Base-by-base conservation (phyloP, 2,113 vertebrate genomes). In the Bathybates hornii region DNA sequence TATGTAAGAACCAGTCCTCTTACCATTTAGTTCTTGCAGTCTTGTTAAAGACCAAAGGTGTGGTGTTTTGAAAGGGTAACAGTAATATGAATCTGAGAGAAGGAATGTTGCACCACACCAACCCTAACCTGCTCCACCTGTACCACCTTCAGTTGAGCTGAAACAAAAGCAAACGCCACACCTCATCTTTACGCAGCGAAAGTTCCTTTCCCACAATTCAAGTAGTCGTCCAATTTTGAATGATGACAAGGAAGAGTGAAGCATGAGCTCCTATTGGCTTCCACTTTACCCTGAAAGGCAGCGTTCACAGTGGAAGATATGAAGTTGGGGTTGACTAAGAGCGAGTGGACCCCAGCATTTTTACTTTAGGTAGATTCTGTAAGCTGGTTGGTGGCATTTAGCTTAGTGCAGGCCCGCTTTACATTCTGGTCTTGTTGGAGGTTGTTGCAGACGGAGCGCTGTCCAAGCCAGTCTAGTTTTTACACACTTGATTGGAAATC, bases 61-160 rank as follows among this genome's bases (percentile, higher is more conserved):
- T 88, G 89, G 90, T 68, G 29, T 63, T 36, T 34, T 53, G 13
- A 54, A 13, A 56, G 8, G 24, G 17, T 9, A 9, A 9, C 29
- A 9, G 48, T 24, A 7, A 7, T 1, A 3, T 86, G 89, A 90
- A 66, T 86, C 27, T 43, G 27, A 80, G 9, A 41, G 53, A 52
- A 91, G 91, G 92, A 95, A 95, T 95, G 93, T n/a, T 91, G 90
- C 68, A 32, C 38, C 36, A 68, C 38, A 17, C 59, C 89, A 87
- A 84, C 52, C 52, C 83, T 32, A 84, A 93, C 93, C 89, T 88
- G 89, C 86, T 81, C 45, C 16, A 88, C 93, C 91, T 85, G 92
- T 93, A 87, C 8, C 3, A 17, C 17, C 27, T 84, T 48, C 36
- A n/a, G 19, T 11, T 19, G 9, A 43, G 36, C 66, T 32, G 4